These are phyloP conservation scores for Drosophila mauritiana DNA, from an alignment of 1,140 invertebrate species.

Conservation along the genomic window DNA sequence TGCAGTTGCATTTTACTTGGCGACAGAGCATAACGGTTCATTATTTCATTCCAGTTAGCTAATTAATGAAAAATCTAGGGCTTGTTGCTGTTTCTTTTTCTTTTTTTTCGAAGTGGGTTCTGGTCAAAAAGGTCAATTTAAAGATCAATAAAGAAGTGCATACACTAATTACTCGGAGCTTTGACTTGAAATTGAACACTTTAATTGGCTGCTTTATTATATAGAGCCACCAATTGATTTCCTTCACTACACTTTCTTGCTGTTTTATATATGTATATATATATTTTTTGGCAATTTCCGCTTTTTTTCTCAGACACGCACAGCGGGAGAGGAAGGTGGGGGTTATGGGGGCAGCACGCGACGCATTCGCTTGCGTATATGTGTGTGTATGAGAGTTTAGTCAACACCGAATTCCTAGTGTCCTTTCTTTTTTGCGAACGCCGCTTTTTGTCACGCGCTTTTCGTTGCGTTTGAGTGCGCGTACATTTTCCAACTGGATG, in stretches of 20 bases:
- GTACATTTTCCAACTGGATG: slow-evolving; percentile 82
- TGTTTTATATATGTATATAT: slow-evolving; percentile 2
- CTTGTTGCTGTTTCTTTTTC: slow-evolving; percentile 18
- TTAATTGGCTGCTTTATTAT: slow-evolving; percentile 25
- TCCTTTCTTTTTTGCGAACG: slow-evolving; percentile 45
- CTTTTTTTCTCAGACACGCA: slow-evolving; percentile 59
- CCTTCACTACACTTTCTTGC: slow-evolving; percentile 14
- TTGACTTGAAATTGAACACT: slow-evolving; percentile 1
- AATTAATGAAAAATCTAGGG: slow-evolving; percentile 20
- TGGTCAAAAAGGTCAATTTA: slow-evolving; percentile 40
- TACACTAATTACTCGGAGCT: slow-evolving; percentile 23
- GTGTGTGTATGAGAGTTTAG: slow-evolving; percentile 19
- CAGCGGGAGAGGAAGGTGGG: slow-evolving; percentile 34
- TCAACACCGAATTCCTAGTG: slow-evolving; percentile 32
- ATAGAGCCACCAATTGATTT: slow-evolving; percentile 14
- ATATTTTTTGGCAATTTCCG: slow-evolving; percentile 47
- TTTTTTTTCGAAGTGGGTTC: slow-evolving; percentile 4
- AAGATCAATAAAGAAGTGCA: slow-evolving; percentile 32
- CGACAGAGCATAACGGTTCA: slow-evolving; percentile 45
- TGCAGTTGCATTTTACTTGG: slow-evolving; percentile 55
- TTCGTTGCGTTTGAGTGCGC: slow-evolving; percentile 74
- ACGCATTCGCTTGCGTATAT: slow-evolving; percentile 41
- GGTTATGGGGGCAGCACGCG: slow-evolving; percentile 57
- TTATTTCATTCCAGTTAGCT: slow-evolving; percentile 41
- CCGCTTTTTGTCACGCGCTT: slow-evolving; percentile 65